phyloP scores from a whole-genome alignment of 1,140 invertebrate genomes.

The Amphibalanus amphitrite region DNA sequence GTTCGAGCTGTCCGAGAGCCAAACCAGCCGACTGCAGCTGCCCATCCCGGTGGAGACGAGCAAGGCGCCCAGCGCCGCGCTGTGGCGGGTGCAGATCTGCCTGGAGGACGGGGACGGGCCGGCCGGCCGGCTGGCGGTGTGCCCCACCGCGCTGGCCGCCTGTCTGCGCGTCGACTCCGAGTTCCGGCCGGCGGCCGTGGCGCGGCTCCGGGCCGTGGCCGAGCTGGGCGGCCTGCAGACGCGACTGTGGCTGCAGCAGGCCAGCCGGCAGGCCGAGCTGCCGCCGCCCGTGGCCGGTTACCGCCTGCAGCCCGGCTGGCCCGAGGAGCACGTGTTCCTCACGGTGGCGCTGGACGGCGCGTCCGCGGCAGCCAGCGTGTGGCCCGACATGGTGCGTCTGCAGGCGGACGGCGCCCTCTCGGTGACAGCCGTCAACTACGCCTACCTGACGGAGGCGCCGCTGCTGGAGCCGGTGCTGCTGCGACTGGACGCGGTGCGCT shows the following conservation, averaged over 20 bases:
- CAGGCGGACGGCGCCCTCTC: slow-evolving; percentile 17
- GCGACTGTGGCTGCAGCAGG: slow-evolving; percentile 26
- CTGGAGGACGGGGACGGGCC: slow-evolving; percentile 4
- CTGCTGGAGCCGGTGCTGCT: slow-evolving; percentile 27
- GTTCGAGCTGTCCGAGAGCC: slow-evolving; percentile 45
- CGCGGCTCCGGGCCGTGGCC: slow-evolving; percentile 39
- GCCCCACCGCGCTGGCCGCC: slow-evolving; percentile 40
- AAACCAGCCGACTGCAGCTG: slow-evolving; percentile 38
- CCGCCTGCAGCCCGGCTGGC: slow-evolving; percentile 30
- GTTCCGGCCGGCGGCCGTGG: slow-evolving; percentile 42
- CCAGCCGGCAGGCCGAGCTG: slow-evolving; percentile 20
- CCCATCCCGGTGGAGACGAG: slow-evolving; percentile 20
- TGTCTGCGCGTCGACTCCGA: slow-evolving; percentile 57
- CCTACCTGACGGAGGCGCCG: slow-evolving; percentile 32
- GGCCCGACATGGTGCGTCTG: slow-evolving; percentile 13
- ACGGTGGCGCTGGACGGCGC: slow-evolving; percentile 32
- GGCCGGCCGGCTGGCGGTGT: slow-evolving; percentile 19
- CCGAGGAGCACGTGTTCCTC: slow-evolving; percentile 39
- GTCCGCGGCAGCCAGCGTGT: slow-evolving; percentile 27
- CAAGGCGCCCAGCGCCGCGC: slow-evolving; percentile 9
- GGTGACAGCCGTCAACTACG: slow-evolving; percentile 40
- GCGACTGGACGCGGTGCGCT: background rate
- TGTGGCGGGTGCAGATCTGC: background rate
- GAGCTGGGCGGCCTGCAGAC: slow-evolving; percentile 34
- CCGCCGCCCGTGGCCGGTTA: slow-evolving; percentile 31